Conservation (phyloP, 2,797 vertebrate genomes). For the Halcyon leucocephala region DNA sequence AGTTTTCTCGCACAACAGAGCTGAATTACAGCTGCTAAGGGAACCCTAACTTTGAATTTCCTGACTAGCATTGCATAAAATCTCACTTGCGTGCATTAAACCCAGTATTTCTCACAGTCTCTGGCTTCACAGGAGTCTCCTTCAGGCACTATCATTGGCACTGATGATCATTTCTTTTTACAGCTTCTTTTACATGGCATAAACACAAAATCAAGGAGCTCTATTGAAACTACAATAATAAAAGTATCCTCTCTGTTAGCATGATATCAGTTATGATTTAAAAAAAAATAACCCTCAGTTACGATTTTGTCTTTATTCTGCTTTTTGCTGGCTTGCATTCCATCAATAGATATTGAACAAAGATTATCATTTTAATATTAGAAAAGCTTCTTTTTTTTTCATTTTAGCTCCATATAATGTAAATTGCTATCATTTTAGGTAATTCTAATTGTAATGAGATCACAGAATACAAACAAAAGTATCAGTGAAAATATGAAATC, state of each 20-base stretch:
- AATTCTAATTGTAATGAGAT: neutral
- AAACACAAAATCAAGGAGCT: neutral
- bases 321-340: neutral
- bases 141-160: neutral
- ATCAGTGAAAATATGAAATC: neutral
- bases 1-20: neutral
- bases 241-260: neutral
- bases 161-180: neutral
- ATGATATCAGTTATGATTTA: neutral
- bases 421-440: neutral
- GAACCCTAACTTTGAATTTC: constrained; percentile 59
- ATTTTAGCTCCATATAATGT: neutral
- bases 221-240: neutral
- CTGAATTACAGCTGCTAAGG: constrained; percentile 49
- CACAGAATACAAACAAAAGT: neutral
- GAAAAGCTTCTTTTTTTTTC: neutral
- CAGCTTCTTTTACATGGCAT: constrained; percentile 4
- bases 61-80: constrained; percentile 21
- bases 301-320: neutral
- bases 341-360: neutral
- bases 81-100: neutral
- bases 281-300: neutral
- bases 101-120: neutral
- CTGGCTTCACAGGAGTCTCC: constrained; percentile 4
- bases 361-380: neutral